Conservation (phyloP, 2,888 invertebrate species). For the Acrobasis repandana region DNA sequence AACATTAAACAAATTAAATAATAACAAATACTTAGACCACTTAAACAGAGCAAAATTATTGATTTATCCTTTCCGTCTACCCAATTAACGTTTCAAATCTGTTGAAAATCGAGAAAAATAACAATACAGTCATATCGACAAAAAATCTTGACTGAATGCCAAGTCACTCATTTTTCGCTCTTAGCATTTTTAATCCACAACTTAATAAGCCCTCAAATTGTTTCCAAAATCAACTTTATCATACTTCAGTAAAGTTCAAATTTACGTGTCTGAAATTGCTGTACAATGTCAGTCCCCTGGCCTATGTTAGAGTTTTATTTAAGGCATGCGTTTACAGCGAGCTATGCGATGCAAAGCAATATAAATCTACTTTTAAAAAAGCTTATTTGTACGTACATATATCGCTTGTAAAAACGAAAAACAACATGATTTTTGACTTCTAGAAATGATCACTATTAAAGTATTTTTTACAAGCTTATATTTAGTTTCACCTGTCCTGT, state of each 20-base stretch:
- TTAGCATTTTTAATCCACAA: constrained; percentile 21
- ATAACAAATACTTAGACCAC: too few species aligned
- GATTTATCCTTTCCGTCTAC: not conserved
- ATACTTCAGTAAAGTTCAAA: constrained; percentile 27
- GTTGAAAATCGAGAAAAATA: not conserved
- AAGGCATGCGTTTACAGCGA: not conserved
- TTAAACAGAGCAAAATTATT: too few species aligned
- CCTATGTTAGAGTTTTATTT: not conserved
- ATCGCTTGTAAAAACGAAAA: too few species aligned
- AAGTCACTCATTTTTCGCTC: constrained; percentile 34
- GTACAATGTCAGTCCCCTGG: not conserved
- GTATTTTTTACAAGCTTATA: too few species aligned
- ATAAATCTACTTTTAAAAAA: too few species aligned
- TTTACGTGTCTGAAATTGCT: not conserved
- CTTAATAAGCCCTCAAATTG: constrained; percentile 35
- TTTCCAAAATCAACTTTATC: constrained; percentile 34
- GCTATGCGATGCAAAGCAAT: constrained; percentile 36
- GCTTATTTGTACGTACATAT: too few species aligned
- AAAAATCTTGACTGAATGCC: constrained; percentile 36
- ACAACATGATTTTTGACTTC: too few species aligned
- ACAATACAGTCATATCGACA: not conserved
- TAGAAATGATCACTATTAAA: too few species aligned
- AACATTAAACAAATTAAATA: too few species aligned
- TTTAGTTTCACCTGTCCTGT: too few species aligned
- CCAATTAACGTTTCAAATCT: not conserved